These are phyloP conservation scores for Cochlearius cochlearius DNA, from an alignment of 2,113 vertebrate species.

Conservation along the genomic window DNA sequence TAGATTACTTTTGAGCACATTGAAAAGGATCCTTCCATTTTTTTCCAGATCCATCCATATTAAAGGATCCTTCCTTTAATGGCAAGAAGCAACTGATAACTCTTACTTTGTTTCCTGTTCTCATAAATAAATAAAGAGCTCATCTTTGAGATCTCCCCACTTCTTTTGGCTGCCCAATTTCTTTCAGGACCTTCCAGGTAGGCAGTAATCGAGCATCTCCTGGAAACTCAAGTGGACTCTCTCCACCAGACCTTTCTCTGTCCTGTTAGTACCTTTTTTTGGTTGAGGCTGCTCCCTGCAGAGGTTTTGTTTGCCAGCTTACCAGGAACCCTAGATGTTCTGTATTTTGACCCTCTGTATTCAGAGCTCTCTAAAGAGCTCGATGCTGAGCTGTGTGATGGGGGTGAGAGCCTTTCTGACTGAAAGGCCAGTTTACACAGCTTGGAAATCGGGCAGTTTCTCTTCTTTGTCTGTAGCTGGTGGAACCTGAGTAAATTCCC, in stretches of 20 bases:
- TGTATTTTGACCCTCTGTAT: not conserved
- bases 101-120: not conserved
- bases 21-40: not conserved
- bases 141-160: not conserved
- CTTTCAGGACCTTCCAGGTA: not conserved
- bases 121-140: not conserved
- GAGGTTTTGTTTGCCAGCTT: not conserved
- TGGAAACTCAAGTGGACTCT: not conserved
- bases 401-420: not conserved
- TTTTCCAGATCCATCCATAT: no score
- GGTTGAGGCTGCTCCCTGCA: not conserved
- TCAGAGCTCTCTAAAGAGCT: not conserved
- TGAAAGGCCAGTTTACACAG: not conserved
- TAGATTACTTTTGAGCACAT: not conserved
- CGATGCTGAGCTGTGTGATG: not conserved
- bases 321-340: not conserved
- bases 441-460: accelerated
- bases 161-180: not conserved
- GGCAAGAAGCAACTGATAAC: not conserved
- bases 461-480: not conserved
- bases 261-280: not conserved
- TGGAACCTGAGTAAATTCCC: not conserved
- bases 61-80: not conserved
- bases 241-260: not conserved
- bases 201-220: not conserved